Evolutionary conservation across 2,888 invertebrate species (phyloP), one percentile per base, ranked within the genome.

Genomic region (Drosophila phalerata): DNA sequence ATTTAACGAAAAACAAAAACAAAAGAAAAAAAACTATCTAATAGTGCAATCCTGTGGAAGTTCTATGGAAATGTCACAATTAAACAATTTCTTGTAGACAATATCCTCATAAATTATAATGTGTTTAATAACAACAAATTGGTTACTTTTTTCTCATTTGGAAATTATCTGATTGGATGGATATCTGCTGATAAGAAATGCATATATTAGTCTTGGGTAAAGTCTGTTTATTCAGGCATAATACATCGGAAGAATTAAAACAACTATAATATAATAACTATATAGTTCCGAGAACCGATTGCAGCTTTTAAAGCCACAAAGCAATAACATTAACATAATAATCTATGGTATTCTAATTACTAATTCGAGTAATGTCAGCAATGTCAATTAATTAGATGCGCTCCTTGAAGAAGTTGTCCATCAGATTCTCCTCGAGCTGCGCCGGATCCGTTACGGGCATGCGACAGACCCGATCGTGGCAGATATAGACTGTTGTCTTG

Each of bases 401-500:
- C 51, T 88, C 71, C 37, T 69, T 86, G 38, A 89, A 85, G 69
- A 91, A 92, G 65, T 91, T 91, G 15, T 89, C 83, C 67, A 83
- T 91, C 6, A 92, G 79, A 73, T 88, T 91, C 43, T 91, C 89
- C 56, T 92, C 92, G 15, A 92, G 80, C 55, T 87, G 79, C 3
- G 73, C 77, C 0, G 92, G 91, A 77, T 92, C 91, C 1, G 92
- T 93, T 0, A 93, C 88, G 3, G 93, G 93, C 84, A 93, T 89
- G 25, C 90, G 91, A 58, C 93, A 93, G 8, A 91, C 90, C 30
- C 91, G 91, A 70, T 93, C 91, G 37, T 93, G 93, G 51, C 93
- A 93, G 58, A 92, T 90, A 55, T 93, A 93, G 13, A 92, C 93
- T 0, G 93, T 92, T 3, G 93, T 88, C 60, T 91, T 88, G 10